Conservation (phyloP, 2,888 invertebrate species). For the Bursaphelenchus okinawaensis region DNA sequence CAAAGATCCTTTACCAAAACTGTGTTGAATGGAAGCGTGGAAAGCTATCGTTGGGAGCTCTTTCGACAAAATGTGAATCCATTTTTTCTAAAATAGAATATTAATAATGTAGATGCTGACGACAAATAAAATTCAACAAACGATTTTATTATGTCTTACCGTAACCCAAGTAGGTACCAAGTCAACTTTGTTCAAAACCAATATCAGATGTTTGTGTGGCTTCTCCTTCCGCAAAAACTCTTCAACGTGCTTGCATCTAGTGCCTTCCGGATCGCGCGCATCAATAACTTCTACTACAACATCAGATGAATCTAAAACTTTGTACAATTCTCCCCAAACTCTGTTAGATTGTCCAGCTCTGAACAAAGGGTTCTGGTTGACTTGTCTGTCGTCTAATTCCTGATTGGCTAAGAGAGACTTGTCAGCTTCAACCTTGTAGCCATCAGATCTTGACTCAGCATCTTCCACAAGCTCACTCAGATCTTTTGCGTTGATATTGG, state of each 20-base stretch:
- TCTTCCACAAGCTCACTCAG: slow-evolving; percentile 71
- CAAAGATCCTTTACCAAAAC: slow-evolving; percentile 93
- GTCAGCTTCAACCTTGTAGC: slow-evolving; percentile 77
- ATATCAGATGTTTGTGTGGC: slow-evolving; percentile 90
- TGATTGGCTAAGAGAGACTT: slow-evolving; percentile 72
- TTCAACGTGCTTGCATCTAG: slow-evolving; percentile 84
- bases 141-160: no score
- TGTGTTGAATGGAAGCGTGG: slow-evolving; percentile 94
- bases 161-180: slow-evolving; percentile 96
- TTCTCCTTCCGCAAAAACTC: slow-evolving; percentile 83
- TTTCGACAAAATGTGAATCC: slow-evolving; percentile 86
- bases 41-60: slow-evolving; percentile 97
- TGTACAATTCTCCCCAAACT: slow-evolving; percentile 98
- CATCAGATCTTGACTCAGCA: slow-evolving; percentile 70
- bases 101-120: not conserved
- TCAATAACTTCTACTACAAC: slow-evolving; percentile 90
- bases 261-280: slow-evolving; percentile 93
- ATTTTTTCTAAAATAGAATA: slow-evolving; percentile 68
- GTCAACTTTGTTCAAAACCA: slow-evolving; percentile 84
- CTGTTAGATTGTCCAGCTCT: slow-evolving; percentile 89
- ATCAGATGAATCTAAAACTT: slow-evolving; percentile 92
- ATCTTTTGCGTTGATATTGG: slow-evolving; percentile 69
- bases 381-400: slow-evolving; percentile 69
- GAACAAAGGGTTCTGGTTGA: slow-evolving; percentile 86
- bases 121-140: slow-evolving; percentile 18